These are phyloP conservation scores for Oxystoma pomonae DNA, from an alignment of 2,888 invertebrate genomes.

Conservation along the genomic window DNA sequence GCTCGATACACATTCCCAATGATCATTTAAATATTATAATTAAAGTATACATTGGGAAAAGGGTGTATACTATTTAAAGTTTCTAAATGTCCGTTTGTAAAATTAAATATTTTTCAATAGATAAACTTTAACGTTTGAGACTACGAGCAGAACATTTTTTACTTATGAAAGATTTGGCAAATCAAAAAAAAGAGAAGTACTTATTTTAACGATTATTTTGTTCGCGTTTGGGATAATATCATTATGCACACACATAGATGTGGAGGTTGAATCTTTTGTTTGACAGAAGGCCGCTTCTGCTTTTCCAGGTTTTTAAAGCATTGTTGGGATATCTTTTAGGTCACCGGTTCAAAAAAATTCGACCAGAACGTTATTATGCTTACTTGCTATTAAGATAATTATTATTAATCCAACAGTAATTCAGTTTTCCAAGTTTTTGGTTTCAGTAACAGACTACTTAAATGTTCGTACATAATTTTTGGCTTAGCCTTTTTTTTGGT, in stretches of 20 bases:
- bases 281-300: slow-evolving; percentile 45
- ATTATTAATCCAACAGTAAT: neutral
- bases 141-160: neutral
- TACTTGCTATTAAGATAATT: neutral
- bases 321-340: slow-evolving; percentile 54
- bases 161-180: slow-evolving; percentile 28
- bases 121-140: no score
- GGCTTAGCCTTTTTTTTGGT: no score
- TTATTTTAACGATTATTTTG: slow-evolving; percentile 41
- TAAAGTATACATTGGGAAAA: no score
- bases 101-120: no score
- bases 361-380: neutral
- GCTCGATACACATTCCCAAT: no score
- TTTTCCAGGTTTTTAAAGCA: slow-evolving; percentile 44
- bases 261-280: slow-evolving; percentile 42
- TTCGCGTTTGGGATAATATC: slow-evolving; percentile 46
- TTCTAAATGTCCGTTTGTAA: no score
- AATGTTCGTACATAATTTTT: no score
- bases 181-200: slow-evolving; percentile 17
- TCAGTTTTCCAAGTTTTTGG: neutral
- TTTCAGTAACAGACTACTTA: neutral
- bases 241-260: slow-evolving; percentile 47
- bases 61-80: no score
- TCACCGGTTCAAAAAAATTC: slow-evolving; percentile 52
- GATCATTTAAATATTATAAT: neutral